These are phyloP conservation scores for Macropodus opercularis DNA, from an alignment of 2,797 vertebrate species.

Conservation along the genomic window DNA sequence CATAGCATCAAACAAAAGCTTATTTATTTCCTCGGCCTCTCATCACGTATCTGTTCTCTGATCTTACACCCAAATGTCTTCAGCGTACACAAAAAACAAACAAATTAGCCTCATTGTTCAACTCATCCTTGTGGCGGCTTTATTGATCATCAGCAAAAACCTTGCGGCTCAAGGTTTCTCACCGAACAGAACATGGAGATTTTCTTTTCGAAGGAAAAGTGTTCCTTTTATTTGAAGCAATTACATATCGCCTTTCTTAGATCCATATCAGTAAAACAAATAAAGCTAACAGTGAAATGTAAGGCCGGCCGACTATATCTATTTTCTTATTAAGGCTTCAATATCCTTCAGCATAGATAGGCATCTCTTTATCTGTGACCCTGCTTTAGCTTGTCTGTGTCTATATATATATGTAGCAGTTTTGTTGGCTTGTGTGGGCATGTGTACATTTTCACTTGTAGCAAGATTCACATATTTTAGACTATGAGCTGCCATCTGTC, in stretches of 20 bases:
- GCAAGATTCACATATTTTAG: slow-evolving; percentile 53
- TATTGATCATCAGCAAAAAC: slow-evolving; percentile 13
- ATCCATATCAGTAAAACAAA: slow-evolving; percentile 78
- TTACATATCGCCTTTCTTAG: slow-evolving; percentile 76
- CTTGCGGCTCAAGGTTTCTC: not conserved
- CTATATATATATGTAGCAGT: slow-evolving; percentile 20
- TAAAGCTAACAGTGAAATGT: slow-evolving; percentile 76
- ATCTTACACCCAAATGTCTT: too few relatives aligned
- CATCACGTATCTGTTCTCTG: too few relatives aligned
- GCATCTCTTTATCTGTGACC: slow-evolving; percentile 79
- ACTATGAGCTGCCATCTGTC: slow-evolving; percentile 18
- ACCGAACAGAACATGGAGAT: slow-evolving; percentile 24
- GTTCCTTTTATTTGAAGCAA: slow-evolving; percentile 65
- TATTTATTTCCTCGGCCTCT: too few relatives aligned
- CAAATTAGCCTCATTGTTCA: too few relatives aligned
- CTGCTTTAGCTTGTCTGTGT: slow-evolving; percentile 60
- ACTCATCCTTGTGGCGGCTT: not conserved
- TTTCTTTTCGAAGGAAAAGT: slow-evolving; percentile 59
- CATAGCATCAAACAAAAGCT: too few relatives aligned
- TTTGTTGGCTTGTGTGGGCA: slow-evolving; percentile 7
- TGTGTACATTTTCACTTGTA: slow-evolving; percentile 47
- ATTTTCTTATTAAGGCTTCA: slow-evolving; percentile 82
- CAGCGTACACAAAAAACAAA: too few relatives aligned
- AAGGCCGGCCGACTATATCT: slow-evolving; percentile 72
- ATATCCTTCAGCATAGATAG: slow-evolving; percentile 80